Evolutionary conservation across 2,113 vertebrate genomes (phyloP).

Genomic region (Phainopepla nitens): DNA sequence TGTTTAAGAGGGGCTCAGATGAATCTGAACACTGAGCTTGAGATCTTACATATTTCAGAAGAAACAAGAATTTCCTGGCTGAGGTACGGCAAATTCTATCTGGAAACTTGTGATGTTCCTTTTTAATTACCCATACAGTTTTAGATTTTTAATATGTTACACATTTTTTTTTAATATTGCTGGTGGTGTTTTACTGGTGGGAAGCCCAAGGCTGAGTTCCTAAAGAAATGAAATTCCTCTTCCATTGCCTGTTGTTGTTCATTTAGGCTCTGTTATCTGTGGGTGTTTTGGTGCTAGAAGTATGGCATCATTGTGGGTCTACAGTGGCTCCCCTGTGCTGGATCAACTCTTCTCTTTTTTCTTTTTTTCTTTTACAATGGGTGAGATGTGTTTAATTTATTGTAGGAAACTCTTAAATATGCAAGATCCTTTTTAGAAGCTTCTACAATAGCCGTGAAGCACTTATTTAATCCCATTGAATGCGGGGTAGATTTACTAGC

Average conservation of each 20-base stretch:
- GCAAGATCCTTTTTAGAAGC: constrained; percentile 66
- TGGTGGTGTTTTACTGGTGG: background rate
- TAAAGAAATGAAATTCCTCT: background rate
- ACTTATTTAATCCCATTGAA: constrained; percentile 76
- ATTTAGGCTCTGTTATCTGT: background rate
- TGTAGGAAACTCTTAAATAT: constrained; percentile 74
- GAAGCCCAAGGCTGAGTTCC: background rate
- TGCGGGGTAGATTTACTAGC: constrained; percentile 77
- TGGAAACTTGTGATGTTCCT: background rate
- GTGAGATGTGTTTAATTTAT: constrained; percentile 75
- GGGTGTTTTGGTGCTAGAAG: background rate
- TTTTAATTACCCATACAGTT: background rate
- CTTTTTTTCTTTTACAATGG: background rate
- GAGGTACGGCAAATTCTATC: background rate
- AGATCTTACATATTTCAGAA: background rate
- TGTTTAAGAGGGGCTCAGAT: background rate
- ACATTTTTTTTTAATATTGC: background rate
- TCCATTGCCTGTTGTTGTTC: background rate
- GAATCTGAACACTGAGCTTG: background rate
- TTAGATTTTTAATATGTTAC: background rate
- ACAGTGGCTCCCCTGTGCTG: constrained; percentile 24
- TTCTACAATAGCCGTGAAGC: constrained; percentile 75
- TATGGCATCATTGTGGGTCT: constrained; percentile 12
- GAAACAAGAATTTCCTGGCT: background rate
- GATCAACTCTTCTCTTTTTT: background rate